A percentile compares a stretch with the other conserved stretches of the same genome.
Evolutionary conservation across 1,140 invertebrate genomes (phyloP).

Genomic region (Sarcophaga bullata): DNA sequence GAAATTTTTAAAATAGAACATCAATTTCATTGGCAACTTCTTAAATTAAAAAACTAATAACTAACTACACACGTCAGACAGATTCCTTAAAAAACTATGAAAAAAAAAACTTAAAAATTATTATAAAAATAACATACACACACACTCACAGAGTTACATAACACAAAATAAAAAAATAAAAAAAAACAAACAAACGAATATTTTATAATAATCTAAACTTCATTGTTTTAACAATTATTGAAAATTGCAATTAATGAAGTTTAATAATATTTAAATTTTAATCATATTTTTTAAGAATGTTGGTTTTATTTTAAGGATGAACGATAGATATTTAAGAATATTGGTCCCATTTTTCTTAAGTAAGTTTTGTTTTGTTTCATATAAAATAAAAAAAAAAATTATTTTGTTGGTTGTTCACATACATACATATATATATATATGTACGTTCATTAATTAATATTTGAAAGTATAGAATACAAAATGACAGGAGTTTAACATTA

Average conservation of each 20-base stretch:
- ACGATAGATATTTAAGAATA: too few relatives aligned
- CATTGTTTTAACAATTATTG: too few relatives aligned
- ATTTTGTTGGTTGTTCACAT: not conserved
- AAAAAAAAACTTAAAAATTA: not conserved
- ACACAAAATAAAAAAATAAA: not conserved
- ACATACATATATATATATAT: too few relatives aligned
- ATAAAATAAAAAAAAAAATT: not conserved
- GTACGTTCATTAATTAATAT: too few relatives aligned
- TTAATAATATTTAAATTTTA: not conserved
- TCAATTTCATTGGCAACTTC: too few relatives aligned
- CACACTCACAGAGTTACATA: not conserved
- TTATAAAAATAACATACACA: not conserved
- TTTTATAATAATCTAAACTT: too few relatives aligned
- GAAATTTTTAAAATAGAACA: too few relatives aligned
- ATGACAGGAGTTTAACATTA: not conserved
- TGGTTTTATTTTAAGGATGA: too few relatives aligned
- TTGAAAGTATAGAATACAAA: not conserved
- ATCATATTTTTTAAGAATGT: not conserved
- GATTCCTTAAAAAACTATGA: not conserved
- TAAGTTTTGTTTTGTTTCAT: too few relatives aligned
- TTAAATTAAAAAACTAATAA: not conserved
- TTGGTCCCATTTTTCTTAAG: not conserved
- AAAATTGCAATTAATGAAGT: not conserved
- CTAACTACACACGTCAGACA: constrained; percentile 1
- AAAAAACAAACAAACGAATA: too few relatives aligned